phyloP scores from a whole-genome alignment of 1,140 invertebrate genomes.

The Magallana angulata region DNA sequence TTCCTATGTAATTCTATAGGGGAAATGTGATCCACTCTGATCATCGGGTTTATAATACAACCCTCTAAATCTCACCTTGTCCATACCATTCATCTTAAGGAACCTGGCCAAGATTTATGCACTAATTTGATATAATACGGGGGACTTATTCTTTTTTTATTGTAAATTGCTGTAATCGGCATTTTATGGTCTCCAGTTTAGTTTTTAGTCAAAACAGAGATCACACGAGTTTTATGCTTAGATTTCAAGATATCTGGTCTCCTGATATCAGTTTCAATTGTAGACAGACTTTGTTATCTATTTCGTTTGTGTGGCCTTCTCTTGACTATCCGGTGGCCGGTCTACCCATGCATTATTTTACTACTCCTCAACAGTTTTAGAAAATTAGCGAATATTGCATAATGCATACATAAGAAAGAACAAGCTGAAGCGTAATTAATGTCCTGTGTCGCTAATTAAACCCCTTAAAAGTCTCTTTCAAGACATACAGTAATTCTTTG shows the following conservation, averaged over 20 bases:
- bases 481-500: constrained; percentile 19
- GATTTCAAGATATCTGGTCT: neutral
- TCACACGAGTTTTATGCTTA: constrained; percentile 21
- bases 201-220: constrained; percentile 24
- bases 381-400: constrained; percentile 29
- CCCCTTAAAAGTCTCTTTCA: constrained; percentile 30
- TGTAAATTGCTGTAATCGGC: constrained; percentile 29
- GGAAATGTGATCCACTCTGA: constrained; percentile 33
- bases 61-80: neutral
- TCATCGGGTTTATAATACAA: constrained; percentile 21
- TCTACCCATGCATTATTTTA: neutral
- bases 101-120: constrained; percentile 31
- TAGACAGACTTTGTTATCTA: constrained; percentile 25
- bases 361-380: neutral
- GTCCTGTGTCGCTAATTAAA: constrained; percentile 10
- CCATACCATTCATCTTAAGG: constrained; percentile 19
- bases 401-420: neutral
- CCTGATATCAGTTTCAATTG: constrained; percentile 29
- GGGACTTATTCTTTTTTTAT: constrained; percentile 8
- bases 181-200: constrained; percentile 34
- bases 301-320: constrained; percentile 33
- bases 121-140: constrained; percentile 32
- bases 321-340: neutral
- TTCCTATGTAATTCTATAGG: constrained; percentile 27
- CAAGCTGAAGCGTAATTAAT: neutral